phyloP scores from a whole-genome alignment of 2,113 vertebrate species.

The Falcunculus frontatus region DNA sequence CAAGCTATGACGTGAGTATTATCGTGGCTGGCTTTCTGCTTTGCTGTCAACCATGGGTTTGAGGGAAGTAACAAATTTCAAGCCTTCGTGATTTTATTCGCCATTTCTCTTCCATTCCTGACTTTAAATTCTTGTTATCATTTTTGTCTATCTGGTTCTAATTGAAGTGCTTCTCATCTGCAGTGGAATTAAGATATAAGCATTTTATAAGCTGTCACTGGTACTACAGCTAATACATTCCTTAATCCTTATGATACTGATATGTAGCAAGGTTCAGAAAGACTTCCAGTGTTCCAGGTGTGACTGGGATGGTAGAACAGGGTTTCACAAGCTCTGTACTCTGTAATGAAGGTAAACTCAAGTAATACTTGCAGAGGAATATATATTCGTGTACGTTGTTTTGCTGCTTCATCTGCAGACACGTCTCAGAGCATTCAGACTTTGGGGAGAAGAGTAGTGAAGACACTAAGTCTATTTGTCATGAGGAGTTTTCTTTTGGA shows the following conservation, averaged over 20 bases:
- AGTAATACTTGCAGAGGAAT: background rate
- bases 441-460: background rate
- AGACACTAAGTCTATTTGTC: background rate
- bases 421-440: background rate
- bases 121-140: background rate
- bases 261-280: background rate
- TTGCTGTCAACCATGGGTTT: background rate
- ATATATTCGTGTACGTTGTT: background rate
- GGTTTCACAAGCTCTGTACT: background rate
- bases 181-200: background rate
- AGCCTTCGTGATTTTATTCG: background rate
- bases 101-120: background rate
- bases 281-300: background rate
- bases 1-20: conserved; percentile 98
- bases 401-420: background rate
- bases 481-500: background rate
- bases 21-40: background rate
- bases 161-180: background rate
- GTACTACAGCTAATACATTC: background rate
- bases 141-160: background rate
- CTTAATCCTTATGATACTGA: background rate
- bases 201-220: background rate
- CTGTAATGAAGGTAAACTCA: background rate
- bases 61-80: background rate
- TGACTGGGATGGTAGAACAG: background rate